Percentiles rank a stretch among this genome's conserved stretches.
phyloP scores from a whole-genome alignment of 2,113 vertebrate genomes.

The Neopipo cinnamomea region DNA sequence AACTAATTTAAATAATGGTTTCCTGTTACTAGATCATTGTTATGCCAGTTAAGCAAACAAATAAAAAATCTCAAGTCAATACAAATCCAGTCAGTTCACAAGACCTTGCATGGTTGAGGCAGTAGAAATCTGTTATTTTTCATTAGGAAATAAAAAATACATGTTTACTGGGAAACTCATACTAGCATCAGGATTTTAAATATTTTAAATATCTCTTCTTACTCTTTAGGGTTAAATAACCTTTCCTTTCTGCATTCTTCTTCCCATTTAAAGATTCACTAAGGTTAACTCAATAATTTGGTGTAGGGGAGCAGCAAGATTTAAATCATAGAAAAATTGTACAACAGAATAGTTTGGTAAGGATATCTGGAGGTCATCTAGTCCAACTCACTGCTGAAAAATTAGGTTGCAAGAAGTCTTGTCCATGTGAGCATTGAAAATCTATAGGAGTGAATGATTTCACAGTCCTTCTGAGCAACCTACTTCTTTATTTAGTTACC shows the following conservation, averaged over 20 bases:
- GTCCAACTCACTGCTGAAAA: not conserved
- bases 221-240: not conserved
- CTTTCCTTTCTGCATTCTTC: not conserved
- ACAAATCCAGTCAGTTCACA: not conserved
- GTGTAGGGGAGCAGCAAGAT: not conserved
- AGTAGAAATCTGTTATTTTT: not conserved
- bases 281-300: not conserved
- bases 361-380: not conserved
- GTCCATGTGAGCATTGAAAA: not conserved
- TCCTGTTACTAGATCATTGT: not conserved
- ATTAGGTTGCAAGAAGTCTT: not conserved
- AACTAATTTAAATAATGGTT: not conserved
- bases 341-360: accelerated
- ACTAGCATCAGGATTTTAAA: not conserved
- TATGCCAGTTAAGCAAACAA: not conserved
- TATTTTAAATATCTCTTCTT: not conserved
- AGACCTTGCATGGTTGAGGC: not conserved
- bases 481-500: not conserved
- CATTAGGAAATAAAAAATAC: not conserved
- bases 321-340: not conserved
- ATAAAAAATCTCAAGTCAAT: not conserved
- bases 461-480: not conserved
- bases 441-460: not conserved
- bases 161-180: not conserved
- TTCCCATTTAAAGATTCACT: not conserved